A percentile compares a stretch with the other conserved stretches of the same genome.
These are phyloP conservation scores for Acanthacorydalis orientalis DNA, from an alignment of 2,888 invertebrate genomes.

Conservation along the genomic window DNA sequence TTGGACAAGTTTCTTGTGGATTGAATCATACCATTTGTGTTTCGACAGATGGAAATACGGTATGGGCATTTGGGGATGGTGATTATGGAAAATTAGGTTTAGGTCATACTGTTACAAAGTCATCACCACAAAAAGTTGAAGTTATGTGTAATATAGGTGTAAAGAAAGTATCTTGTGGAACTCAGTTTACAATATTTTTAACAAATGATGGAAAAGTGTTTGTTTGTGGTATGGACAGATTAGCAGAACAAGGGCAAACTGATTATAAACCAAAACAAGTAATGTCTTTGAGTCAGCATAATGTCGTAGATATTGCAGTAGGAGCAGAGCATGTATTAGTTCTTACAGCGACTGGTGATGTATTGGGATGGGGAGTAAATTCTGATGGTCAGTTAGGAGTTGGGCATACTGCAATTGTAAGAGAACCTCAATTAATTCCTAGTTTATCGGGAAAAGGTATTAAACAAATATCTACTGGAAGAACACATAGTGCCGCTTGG, in stretches of 20 bases:
- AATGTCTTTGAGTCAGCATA: slow-evolving; percentile 27
- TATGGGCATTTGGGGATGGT: slow-evolving; percentile 49
- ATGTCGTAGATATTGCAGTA: slow-evolving; percentile 38
- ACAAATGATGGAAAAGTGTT: slow-evolving; percentile 37
- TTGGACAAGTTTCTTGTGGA: slow-evolving; percentile 40
- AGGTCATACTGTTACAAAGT: slow-evolving; percentile 28
- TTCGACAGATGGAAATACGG: slow-evolving; percentile 34
- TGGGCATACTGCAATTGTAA: slow-evolving; percentile 33
- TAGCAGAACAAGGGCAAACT: slow-evolving; percentile 36
- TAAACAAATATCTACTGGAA: slow-evolving; percentile 42
- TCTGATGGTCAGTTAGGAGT: slow-evolving; percentile 42
- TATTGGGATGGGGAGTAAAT: slow-evolving; percentile 46
- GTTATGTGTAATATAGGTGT: slow-evolving; percentile 33
- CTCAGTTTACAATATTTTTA: slow-evolving; percentile 43
- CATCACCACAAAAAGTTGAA: slow-evolving; percentile 34
- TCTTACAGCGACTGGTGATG: slow-evolving; percentile 34
- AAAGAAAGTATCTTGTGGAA: slow-evolving; percentile 43
- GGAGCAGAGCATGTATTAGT: slow-evolving; percentile 43
- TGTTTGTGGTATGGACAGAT: slow-evolving; percentile 41
- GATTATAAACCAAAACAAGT: slow-evolving; percentile 36
- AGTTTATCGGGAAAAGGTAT: slow-evolving; percentile 33
- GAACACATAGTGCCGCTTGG: slow-evolving; percentile 46
- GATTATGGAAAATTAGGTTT: slow-evolving; percentile 43
- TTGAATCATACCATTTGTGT: slow-evolving; percentile 45
- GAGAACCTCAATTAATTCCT: slow-evolving; percentile 36